Conservation (phyloP, 1,140 invertebrate genomes). For the Brachionus asplanchnoidis region DNA sequence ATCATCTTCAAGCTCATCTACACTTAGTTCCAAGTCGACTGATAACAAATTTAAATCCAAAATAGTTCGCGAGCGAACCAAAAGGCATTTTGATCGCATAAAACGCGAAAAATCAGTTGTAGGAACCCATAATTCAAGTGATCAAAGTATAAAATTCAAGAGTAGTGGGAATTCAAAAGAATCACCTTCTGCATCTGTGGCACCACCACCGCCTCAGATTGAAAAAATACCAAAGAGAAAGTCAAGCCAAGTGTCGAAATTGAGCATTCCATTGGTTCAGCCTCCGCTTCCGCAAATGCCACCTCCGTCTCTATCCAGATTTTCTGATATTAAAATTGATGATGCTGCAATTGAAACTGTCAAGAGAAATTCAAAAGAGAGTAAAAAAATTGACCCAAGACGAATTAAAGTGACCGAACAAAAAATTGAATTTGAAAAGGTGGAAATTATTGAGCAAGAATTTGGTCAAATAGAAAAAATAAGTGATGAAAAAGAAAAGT, state of each 20-base stretch:
- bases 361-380: not conserved
- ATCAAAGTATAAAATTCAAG: not conserved
- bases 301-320: not conserved
- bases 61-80: not conserved
- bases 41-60: not conserved
- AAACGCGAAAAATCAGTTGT: not conserved
- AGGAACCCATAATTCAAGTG: not conserved
- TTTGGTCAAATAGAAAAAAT: not conserved
- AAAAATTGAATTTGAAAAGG: slow-evolving; percentile 9
- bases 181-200: not conserved
- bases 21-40: not conserved
- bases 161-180: not conserved
- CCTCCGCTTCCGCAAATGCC: not conserved
- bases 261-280: not conserved
- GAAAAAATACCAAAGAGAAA: not conserved
- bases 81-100: not conserved
- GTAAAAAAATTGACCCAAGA: not conserved
- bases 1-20: not conserved
- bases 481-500: not conserved
- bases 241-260: not conserved
- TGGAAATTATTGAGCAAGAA: not conserved
- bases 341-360: not conserved
- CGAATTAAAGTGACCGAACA: slow-evolving; percentile 10
- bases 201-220: not conserved
- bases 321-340: not conserved